Evolutionary conservation across 2,888 invertebrate species (phyloP), one percentile per base, ranked within the genome.

Genomic region (Danaus chrysippus): DNA sequence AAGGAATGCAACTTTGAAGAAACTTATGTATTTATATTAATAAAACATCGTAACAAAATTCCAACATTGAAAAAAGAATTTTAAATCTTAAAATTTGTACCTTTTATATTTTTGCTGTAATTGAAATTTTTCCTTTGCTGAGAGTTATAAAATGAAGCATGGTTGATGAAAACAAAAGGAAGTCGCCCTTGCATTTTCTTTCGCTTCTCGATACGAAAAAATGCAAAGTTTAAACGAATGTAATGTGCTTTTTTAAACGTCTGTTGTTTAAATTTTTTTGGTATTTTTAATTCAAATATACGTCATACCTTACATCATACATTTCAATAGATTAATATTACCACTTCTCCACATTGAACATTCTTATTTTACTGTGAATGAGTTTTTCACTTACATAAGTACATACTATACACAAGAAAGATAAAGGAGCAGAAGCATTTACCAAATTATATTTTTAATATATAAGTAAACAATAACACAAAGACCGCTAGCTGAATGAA

Each of bases 101-200:
- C 68, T 71, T 73, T 71, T 72, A 76, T 73, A 73, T 70, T 71
- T 74, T 72, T 69, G 63, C 63, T 67, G 63, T 63, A 59, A 66
- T 64, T 63, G 62, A 65, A 74, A 72, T 70, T 71, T 71, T 73
- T 72, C 68, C 70, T 73, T 71, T 68, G 65, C 64, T 52, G 62
- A 68, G 60, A 66, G 64, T 65, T 70, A 66, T 69, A 63, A 70
- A 71, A 69, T 66, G 64, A 68, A 70, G 68, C 61, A 63, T 62
- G 56, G 49, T 56, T 58, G 53, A 61, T 64, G 58, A 66, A 68
- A 67, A 67, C 60, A 65, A 67, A 67, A 61, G 59, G 60, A 62
- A 55, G 55, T 59, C 60, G 58, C 56, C 54, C 59, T 63, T 62
- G 62, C 62, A 65, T 63, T 66, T 66, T 65, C 60, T 61, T 62